Evolutionary conservation across 2,797 vertebrate genomes (phyloP), one percentile per base, ranked within the genome.

Genomic region (Psittacula derbiana): DNA sequence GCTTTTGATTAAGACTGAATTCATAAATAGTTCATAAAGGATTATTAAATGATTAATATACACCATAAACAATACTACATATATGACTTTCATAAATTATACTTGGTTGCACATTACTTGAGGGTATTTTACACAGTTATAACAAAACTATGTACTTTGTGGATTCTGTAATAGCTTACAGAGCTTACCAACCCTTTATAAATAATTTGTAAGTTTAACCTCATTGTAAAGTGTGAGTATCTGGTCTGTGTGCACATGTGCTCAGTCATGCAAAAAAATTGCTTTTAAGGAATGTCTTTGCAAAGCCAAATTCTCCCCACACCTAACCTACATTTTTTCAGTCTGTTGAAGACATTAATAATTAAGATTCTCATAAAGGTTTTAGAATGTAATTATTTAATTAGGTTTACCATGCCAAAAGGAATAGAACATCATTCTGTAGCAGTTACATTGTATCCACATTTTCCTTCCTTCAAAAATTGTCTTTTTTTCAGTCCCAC

Each of bases 11-110:
- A 85, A 88, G 73, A 52, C 3, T 85, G 25, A 12, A 40, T 86
- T 91, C 88, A 95, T 94, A 94, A 96, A 91, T 90, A 86, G 70
- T 93, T 95, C 73, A 97, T 81, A 92, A 78, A 90, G 86, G 75
- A 89, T 92, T 85, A 93, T 72, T 95, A 75, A 90, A 96, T 96
- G 70, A 90, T 96, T 96, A 90, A 96, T 85, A 60, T 55, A 95
- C 40, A 93, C 92, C 10, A 95, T 95, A 96, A 96, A 92, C 93
- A 95, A 96, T 76, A 81, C 44, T 83, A 86, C 0, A 0, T 64
- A 79, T 91, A 86, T 52, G 87, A 43, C 82, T 93, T 60, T 47
- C 79, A 96, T 92, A 92, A 95, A 94, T 96, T 90, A 83, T 78
- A 83, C 0, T 86, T 80, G 86, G 75, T 69, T 86, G 92, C 53